Conservation (phyloP, 2,888 invertebrate species). For the Trichogramma dendrolimi region DNA sequence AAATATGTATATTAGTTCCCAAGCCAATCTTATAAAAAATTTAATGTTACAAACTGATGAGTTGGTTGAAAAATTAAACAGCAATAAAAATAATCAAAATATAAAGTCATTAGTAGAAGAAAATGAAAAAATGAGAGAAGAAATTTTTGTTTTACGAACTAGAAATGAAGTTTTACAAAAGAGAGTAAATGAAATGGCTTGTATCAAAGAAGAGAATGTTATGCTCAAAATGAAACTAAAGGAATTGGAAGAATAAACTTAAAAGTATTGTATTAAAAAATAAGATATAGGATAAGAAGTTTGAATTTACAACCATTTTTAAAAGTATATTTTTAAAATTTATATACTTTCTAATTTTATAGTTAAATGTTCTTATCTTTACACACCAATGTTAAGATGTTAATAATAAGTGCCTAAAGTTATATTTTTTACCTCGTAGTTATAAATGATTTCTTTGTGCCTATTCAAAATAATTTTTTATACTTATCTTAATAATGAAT, state of each 20-base stretch:
- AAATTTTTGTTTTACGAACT: slow-evolving; percentile 35
- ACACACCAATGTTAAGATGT: no score
- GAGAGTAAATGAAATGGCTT: slow-evolving; percentile 37
- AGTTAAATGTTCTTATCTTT: no score
- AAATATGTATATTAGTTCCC: slow-evolving; percentile 42
- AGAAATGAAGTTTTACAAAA: slow-evolving; percentile 40
- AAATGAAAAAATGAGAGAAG: slow-evolving; percentile 41
- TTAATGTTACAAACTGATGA: slow-evolving; percentile 42
- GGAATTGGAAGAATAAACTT: slow-evolving; percentile 32
- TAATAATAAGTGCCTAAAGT: no score
- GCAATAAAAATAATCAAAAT: slow-evolving; percentile 33
- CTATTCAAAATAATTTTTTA: no score
- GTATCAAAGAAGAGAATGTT: slow-evolving; percentile 42
- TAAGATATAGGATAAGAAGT: no score
- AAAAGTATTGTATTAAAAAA: no score
- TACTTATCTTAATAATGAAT: no score
- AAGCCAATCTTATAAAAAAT: slow-evolving; percentile 43
- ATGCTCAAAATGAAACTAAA: slow-evolving; percentile 40
- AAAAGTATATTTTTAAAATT: no score
- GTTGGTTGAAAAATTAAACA: slow-evolving; percentile 36
- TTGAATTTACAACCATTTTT: no score
- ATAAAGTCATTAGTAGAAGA: slow-evolving; percentile 38
- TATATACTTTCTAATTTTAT: no score
- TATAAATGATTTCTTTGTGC: no score
- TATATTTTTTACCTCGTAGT: no score